Evolutionary conservation across 1,140 invertebrate species (phyloP).

Genomic region (Antheraea pernyi): DNA sequence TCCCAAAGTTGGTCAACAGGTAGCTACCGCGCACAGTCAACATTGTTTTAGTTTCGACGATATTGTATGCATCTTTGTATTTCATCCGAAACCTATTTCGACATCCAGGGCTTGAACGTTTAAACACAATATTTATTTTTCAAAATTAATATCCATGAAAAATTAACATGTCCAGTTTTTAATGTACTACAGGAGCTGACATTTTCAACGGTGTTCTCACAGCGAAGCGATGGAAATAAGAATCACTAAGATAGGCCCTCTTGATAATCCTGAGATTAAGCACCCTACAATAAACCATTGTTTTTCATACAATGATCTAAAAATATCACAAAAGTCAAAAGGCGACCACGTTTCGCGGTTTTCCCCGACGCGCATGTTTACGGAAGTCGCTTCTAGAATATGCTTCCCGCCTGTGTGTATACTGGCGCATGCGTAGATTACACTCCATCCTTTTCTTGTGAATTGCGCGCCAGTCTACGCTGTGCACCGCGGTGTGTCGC

Average conservation of each 20-base stretch:
- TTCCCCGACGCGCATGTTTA: conserved; percentile 24
- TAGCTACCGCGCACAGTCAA: too few relatives aligned
- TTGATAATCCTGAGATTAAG: background rate
- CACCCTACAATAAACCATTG: conserved; percentile 1
- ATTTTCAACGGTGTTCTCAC: too few relatives aligned
- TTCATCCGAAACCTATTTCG: too few relatives aligned
- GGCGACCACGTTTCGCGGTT: conserved; percentile 10
- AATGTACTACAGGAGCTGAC: too few relatives aligned
- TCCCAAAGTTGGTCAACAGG: too few relatives aligned
- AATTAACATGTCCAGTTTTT: too few relatives aligned
- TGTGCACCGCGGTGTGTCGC: conserved; percentile 56
- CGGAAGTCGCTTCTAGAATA: conserved; percentile 57
- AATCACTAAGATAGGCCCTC: background rate
- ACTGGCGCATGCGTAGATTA: conserved; percentile 56
- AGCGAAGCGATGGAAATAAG: too few relatives aligned
- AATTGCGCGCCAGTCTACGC: conserved; percentile 65
- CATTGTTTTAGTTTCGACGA: too few relatives aligned
- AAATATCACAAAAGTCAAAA: conserved; percentile 16
- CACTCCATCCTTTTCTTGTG: conserved; percentile 49
- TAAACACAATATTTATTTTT: too few relatives aligned
- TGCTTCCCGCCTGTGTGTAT: conserved; percentile 60
- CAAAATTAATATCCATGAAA: too few relatives aligned
- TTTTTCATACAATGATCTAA: conserved; percentile 10
- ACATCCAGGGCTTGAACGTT: too few relatives aligned
- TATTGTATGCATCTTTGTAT: too few relatives aligned